Percentiles rank a stretch among this genome's conserved stretches.
These are phyloP conservation scores for Anoplius nigerrimus DNA, from an alignment of 2,888 invertebrate species.

Conservation along the genomic window DNA sequence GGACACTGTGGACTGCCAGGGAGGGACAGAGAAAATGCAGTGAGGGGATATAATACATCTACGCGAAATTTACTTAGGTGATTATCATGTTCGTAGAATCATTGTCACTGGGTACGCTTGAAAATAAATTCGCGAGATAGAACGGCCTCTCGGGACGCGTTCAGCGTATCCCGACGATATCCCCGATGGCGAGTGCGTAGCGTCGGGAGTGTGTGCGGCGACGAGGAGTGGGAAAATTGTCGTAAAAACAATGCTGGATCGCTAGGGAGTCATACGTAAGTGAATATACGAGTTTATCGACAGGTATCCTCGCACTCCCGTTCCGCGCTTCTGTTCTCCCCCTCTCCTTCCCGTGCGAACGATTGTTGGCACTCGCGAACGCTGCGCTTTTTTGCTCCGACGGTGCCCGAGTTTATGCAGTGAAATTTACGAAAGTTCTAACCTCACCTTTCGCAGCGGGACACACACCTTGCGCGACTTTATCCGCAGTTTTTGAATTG, in stretches of 20 bases:
- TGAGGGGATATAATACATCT: constrained; percentile 32
- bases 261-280: constrained; percentile 45
- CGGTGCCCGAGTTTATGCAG: neutral
- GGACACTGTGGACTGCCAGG: constrained; percentile 11
- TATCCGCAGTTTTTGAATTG: neutral
- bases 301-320: constrained; percentile 6
- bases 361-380: neutral
- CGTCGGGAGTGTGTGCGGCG: constrained; percentile 43
- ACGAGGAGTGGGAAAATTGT: constrained; percentile 48
- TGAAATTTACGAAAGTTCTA: constrained; percentile 26
- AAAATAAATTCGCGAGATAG: constrained; percentile 21
- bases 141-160: constrained; percentile 29
- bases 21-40: constrained; percentile 30
- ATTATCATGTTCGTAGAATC: constrained; percentile 39
- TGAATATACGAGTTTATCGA: constrained; percentile 19
- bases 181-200: constrained; percentile 50
- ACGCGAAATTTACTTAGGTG: constrained; percentile 37
- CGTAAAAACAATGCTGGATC: constrained; percentile 56
- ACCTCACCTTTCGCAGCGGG: constrained; percentile 36
- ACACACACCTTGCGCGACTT: constrained; percentile 22
- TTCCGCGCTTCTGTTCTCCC: neutral
- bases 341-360: neutral
- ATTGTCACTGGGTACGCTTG: constrained; percentile 23
- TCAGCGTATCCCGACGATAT: constrained; percentile 25
- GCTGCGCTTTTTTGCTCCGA: constrained; percentile 5